Base-by-base conservation (phyloP, 2,888 invertebrate genomes). In the Drosophila recens region DNA sequence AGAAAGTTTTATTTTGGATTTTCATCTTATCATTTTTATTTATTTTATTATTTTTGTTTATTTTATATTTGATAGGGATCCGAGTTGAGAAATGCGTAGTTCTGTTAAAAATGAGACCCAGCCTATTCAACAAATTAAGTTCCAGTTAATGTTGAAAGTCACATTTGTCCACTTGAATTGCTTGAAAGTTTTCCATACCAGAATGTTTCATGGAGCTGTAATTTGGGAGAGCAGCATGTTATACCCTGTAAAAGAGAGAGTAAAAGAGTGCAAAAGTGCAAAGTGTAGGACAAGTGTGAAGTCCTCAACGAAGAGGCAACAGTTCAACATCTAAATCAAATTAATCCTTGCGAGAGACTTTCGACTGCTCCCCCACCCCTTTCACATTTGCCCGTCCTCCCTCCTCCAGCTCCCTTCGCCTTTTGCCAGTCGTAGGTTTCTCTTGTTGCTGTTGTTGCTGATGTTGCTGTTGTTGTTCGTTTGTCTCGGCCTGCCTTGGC, bases 261-360 rank as follows among this genome's bases (percentile, higher is more conserved):
- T 15, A 40, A 15, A 23, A 30, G 43, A 27, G 36, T 45, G 54
- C 63, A 38, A 67, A 52, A 52, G 75, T 52, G 61, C 74, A 78
- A 56, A 78, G 79, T 76, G 74, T 74, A 70, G 71, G 67, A 71
- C 77, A 79, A 77, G 75, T 71, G 80, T 66, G 66, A 73, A 76
- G 62, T 77, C 49, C 69, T 66, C 63, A 70, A 51, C 49, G 23
- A 23, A 73, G 57, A 67, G 59, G 62, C 79, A 76, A 66, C 62
- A 79, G 63, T 69, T 87, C 67, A 85, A 86, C 84, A 76, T 84
- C 84, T 88, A 87, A 87, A 86, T 84, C 84, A 84, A 86, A 88
- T 86, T 82, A 80, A 84, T 79, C 83, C 86, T 72, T 34, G 57
- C 71, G 34, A 59, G 45, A 68, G 73, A 78, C 70, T 67, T 66